Base-by-base conservation (phyloP, 1,140 invertebrate species). In the Drosophila seguyi region DNA sequence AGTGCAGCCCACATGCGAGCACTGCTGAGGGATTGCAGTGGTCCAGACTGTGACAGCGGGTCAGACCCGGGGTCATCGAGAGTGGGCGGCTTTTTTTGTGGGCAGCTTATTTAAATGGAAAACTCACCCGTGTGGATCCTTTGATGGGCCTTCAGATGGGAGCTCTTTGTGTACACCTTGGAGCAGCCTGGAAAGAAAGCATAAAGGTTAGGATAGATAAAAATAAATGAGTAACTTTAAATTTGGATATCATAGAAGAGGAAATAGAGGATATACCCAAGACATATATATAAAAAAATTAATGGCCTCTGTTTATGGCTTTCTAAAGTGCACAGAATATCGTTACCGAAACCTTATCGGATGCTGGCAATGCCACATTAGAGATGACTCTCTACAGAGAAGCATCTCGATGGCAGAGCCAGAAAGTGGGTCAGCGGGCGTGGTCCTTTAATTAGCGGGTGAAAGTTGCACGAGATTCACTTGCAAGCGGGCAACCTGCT, bases 151-250 rank as follows among this genome's bases (percentile, higher is more conserved):
- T 99, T 99, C 13, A 99, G 94, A 94, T 99, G 99, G 76, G 98
- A 99, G 94, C 98, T 99, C 95, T 99, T 99, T 48, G 98, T 99
- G 94, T 99, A 99, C 44, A 99, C 98, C 94, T 99, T 99, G 85
- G 96, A 96, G 94, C 99, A 99, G 90, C 98, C 98, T 98, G 94
- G 94, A 44, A 95, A 95, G 69, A 38, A 42, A 44, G 39, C 4
- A 25, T 63, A 72, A 62, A 83, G 58, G 18, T 59, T 59, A 20
- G 18, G 0, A n/a, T 48, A 36, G 3, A n/a, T 20, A 44, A 22
- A 44, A 44, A 22, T 22, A 44, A 56, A 27, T 11, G 10, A 27
- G 25, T 1, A 47, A 47, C 4, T n/a, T 27, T 47, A 47, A 16
- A 47, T 47, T 16, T 25, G 8, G 22, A 27, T 27, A 16, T 27